Evolutionary conservation across 2,888 invertebrate genomes (phyloP), one percentile per base, ranked within the genome.

Genomic region (Dromius quadrimaculatus): DNA sequence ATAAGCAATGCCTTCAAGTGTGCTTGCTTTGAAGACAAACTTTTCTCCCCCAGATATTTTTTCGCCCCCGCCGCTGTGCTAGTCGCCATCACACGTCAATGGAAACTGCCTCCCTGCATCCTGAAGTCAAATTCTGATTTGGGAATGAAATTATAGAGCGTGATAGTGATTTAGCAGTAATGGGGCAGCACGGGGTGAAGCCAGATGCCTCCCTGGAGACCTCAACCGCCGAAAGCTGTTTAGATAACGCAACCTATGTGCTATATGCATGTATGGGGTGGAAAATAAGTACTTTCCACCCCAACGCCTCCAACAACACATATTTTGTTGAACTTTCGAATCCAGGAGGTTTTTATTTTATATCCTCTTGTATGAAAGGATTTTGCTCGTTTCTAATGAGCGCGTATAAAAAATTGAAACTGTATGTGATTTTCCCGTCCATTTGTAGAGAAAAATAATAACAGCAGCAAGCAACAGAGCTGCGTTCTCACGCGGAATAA

Each of bases 41-140:
- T n/a, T n/a, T n/a, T n/a, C n/a, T n/a, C n/a, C n/a, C n/a, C n/a
- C n/a, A n/a, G n/a, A n/a, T n/a, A n/a, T n/a, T n/a, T n/a, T n/a
- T n/a, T n/a, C n/a, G n/a, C 13, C 28, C 8, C 23, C 28, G 15
- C 50, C 50, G 23, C 50, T 54, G 28, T 1, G 6, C 0, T 20
- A 23, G 65, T 50, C 47, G 22, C 68, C 41, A 45, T 71, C 82
- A 80, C 78, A 79, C 78, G 81, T 81, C 82, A 80, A n/a, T n/a
- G n/a, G 50, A 2, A 28, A 28, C 11, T 17, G 15, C 2, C 2
- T n/a, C 81, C 81, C 80, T 80, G 79, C 81, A 81, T 82, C 81
- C 81, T 76, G 79, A 79, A 82, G 81, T 81, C 82, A 81, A 79
- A 76, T 76, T 80, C 79, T 78, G 79, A 74, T 79, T 80, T 79